A percentile compares a stretch with the other conserved stretches of the same genome.
Evolutionary conservation across 1,140 invertebrate species (phyloP).

Genomic region (Halictus rubicundus): DNA sequence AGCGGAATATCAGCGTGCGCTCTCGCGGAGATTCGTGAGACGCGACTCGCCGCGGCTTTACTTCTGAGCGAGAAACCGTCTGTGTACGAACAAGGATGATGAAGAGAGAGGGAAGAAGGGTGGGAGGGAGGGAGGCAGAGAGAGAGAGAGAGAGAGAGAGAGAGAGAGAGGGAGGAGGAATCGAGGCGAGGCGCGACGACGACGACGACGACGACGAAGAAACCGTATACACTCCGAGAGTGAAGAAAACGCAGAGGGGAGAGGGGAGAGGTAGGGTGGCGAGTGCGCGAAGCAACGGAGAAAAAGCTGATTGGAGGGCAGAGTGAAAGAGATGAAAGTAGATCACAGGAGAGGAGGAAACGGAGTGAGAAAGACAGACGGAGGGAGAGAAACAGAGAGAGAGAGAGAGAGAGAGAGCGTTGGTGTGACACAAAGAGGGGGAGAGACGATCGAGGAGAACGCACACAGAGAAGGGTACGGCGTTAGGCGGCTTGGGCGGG

Average conservation of each 20-base stretch:
- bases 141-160: too few species aligned
- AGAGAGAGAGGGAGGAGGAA: not conserved
- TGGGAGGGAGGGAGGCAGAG: too few species aligned
- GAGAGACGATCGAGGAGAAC: constrained; percentile 11
- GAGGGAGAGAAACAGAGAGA: too few species aligned
- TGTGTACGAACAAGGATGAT: not conserved
- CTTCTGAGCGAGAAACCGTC: constrained; percentile 28
- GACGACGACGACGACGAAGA: constrained; percentile 30
- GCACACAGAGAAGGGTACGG: constrained; percentile 27
- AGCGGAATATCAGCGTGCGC: constrained; percentile 61
- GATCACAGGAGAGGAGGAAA: not conserved
- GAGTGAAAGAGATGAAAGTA: constrained; percentile 59
- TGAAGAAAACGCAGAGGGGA: too few species aligned
- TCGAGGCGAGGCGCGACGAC: constrained; percentile 9
- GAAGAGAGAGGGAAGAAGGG: too few species aligned
- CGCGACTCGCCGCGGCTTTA: constrained; percentile 60
- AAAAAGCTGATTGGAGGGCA: constrained; percentile 59
- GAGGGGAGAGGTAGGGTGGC: too few species aligned
- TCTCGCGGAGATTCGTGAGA: constrained; percentile 66
- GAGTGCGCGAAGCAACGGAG: constrained; percentile 23
- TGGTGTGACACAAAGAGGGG: not conserved
- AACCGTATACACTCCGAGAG: constrained; percentile 27
- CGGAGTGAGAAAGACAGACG: not conserved
- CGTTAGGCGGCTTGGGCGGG: constrained; percentile 56
- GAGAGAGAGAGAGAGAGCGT: not conserved